These are phyloP conservation scores for Chymomyza procnemis DNA, from an alignment of 2,888 invertebrate genomes.

Conservation along the genomic window DNA sequence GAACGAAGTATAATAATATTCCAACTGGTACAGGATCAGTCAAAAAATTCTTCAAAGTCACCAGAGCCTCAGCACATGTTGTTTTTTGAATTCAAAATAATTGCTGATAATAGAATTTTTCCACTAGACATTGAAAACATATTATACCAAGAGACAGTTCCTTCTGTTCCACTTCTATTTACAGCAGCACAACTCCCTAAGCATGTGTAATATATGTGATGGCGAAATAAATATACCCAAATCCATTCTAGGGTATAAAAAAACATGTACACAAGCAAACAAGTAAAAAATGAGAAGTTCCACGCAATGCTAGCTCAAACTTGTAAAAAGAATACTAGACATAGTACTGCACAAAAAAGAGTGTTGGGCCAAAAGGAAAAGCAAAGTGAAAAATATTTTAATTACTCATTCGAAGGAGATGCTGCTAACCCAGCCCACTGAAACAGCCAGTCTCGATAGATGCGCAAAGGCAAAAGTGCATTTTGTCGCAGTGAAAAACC, in stretches of 20 bases:
- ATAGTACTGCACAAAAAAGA: slow-evolving; percentile 37
- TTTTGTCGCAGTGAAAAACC: slow-evolving; percentile 38
- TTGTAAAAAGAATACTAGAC: slow-evolving; percentile 38
- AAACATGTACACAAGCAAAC: slow-evolving; percentile 30
- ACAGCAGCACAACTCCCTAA: too few relatives aligned
- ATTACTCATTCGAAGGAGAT: slow-evolving; percentile 72
- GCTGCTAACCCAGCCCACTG: neutral
- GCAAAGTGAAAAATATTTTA: slow-evolving; percentile 74
- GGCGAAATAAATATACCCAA: neutral
- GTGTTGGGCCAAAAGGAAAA: slow-evolving; percentile 55
- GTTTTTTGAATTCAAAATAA: too few relatives aligned
- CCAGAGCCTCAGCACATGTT: too few relatives aligned
- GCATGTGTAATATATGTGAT: neutral
- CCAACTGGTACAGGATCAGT: too few relatives aligned
- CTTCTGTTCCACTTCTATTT: too few relatives aligned
- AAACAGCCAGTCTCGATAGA: slow-evolving; percentile 26
- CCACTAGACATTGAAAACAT: too few relatives aligned
- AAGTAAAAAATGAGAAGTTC: slow-evolving; percentile 23
- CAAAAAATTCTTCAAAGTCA: too few relatives aligned
- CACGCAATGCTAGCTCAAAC: slow-evolving; percentile 33
- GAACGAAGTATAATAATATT: too few relatives aligned
- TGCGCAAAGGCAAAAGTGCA: slow-evolving; percentile 33
- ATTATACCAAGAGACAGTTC: too few relatives aligned
- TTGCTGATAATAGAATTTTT: too few relatives aligned
- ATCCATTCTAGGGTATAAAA: slow-evolving; percentile 28